Evolutionary conservation across 2,113 vertebrate genomes (phyloP).

Genomic region (Xiphophorus hellerii): DNA sequence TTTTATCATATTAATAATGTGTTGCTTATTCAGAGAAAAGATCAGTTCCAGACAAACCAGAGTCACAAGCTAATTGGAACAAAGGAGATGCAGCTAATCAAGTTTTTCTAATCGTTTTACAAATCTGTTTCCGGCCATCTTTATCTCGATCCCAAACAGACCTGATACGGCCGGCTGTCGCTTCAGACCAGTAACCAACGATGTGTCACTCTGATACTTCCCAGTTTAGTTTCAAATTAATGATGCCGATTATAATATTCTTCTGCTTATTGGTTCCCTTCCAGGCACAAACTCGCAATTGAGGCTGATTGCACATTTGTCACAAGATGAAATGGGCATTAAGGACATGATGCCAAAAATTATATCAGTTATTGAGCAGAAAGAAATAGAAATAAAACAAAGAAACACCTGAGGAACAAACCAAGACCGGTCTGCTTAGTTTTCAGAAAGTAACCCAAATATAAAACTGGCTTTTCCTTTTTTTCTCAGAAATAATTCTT

Average conservation of each 20-base stretch:
- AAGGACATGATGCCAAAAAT: neutral
- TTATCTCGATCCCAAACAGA: neutral
- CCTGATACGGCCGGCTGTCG: no score
- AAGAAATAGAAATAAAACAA: neutral
- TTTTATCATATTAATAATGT: neutral
- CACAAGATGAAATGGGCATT: neutral
- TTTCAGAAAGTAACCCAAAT: neutral
- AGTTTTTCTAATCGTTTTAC: neutral
- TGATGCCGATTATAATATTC: neutral
- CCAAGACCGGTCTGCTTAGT: neutral
- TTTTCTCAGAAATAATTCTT: no score
- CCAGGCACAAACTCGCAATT: neutral
- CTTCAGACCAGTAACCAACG: neutral
- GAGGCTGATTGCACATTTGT: neutral
- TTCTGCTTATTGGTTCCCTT: neutral
- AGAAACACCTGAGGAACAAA: neutral
- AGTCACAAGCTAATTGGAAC: neutral
- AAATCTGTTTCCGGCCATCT: neutral
- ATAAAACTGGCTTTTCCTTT: no score
- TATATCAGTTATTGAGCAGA: neutral
- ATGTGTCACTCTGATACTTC: neutral
- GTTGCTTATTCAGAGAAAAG: neutral
- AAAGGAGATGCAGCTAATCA: neutral
- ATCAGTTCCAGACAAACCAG: neutral
- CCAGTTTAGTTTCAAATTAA: neutral